phyloP scores from a whole-genome alignment of 1,140 invertebrate genomes.

The Drosophila ironensis region DNA sequence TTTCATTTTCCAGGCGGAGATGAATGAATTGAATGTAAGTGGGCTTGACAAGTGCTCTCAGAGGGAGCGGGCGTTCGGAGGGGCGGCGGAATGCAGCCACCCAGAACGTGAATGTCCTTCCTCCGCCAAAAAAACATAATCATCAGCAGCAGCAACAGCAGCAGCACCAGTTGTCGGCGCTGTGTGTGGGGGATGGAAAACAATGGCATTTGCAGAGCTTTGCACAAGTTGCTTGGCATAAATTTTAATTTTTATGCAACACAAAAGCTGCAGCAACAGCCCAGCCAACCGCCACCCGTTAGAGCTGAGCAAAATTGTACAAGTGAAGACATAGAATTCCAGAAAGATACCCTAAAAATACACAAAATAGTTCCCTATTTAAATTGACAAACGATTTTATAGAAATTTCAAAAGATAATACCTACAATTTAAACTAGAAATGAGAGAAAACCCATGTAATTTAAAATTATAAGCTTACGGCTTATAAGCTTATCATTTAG shows the following conservation, averaged over 20 bases:
- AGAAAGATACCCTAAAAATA: background rate
- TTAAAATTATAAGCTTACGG: no score
- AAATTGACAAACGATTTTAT: background rate
- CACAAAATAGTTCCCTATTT: background rate
- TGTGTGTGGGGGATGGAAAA: constrained; percentile 26
- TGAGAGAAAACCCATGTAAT: no score
- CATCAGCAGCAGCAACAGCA: background rate
- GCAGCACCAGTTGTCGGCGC: no score
- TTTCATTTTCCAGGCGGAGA: constrained; percentile 43
- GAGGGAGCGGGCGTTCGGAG: background rate
- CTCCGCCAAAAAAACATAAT: constrained; percentile 41
- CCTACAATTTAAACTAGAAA: no score
- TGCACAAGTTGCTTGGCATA: constrained; percentile 74
- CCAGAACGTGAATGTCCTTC: constrained; percentile 54
- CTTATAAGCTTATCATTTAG: no score
- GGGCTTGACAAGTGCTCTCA: constrained; percentile 43
- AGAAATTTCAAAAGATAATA: no score
- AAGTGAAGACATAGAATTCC: background rate
- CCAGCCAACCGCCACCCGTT: constrained; percentile 40
- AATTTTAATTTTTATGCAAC: constrained; percentile 78
- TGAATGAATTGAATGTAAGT: constrained; percentile 48
- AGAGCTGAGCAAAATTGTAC: constrained; percentile 13
- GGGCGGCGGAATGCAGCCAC: constrained; percentile 29
- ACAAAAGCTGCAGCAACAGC: constrained; percentile 66
- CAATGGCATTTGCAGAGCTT: constrained; percentile 74